Base-by-base conservation (phyloP, 1,140 invertebrate genomes). In the Macrotrachela quadricornifera region DNA sequence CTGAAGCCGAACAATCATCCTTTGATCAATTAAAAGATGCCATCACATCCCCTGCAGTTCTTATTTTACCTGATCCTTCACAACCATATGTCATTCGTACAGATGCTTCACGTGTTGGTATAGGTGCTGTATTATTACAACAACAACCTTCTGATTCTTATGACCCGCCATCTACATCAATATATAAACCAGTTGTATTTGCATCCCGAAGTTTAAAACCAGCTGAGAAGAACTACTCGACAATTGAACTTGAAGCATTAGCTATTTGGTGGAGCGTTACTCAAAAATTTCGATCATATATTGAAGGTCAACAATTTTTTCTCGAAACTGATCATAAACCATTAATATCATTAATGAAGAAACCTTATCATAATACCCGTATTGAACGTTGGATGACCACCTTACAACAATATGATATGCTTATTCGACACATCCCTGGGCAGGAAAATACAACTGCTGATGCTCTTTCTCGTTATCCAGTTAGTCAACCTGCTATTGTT, bases 31-130 rank as follows among this genome's bases (percentile, higher is more conserved):
- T n/a, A n/a, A 87, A 88, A 72, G 90, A 95, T 77, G 85, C 84
- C 8, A 82, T 86, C 70, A 85, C 94, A 45, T 88, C 95, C 61
- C 80, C 82, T 72, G 81, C 85, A 15, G 86, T 95, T 57, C n/a
- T n/a, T n/a, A n/a, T n/a, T n/a, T n/a, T n/a, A n/a, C 49, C 49
- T 1, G 12, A 42, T n/a, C 17, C 41, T 36, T 11, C 30, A 12
- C 30, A 36, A 3, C 38, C 40, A 12, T 50, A 41, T 18, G n/a
- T 41, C 0, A 47, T 75, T 15, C 59, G 69, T 15, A 45, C 38
- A 16, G 54, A 58, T 44, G 56, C 71, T n/a, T 64, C 59, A 16
- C 57, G 62, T 6, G 59, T 59, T 42, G 71, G 68, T 1, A 21
- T 74, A 8, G 69, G 70, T 14, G 71, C 69, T 1, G 69, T 76